A percentile compares a stretch with the other conserved stretches of the same genome.
Evolutionary conservation across 2,888 invertebrate genomes (phyloP).

Genomic region (Gymnocheta viridis): DNA sequence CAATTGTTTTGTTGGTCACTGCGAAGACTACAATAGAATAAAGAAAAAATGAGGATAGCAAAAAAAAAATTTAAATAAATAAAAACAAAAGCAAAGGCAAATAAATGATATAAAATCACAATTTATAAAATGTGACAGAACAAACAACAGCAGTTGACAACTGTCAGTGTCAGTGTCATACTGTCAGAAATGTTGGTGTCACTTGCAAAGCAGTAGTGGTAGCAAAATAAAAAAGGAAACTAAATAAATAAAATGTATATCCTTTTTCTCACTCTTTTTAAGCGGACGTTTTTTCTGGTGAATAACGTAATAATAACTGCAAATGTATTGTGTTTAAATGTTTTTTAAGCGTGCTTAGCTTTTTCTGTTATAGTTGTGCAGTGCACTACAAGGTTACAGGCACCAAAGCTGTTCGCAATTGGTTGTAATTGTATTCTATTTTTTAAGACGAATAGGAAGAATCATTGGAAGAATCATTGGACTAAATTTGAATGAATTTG

Average conservation of each 20-base stretch:
- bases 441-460: no score
- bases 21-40: slow-evolving; percentile 49
- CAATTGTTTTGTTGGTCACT: slow-evolving; percentile 59
- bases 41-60: neutral
- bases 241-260: slow-evolving; percentile 30
- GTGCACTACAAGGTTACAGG: neutral
- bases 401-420: neutral
- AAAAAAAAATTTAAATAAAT: neutral
- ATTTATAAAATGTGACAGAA: slow-evolving; percentile 70
- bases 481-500: neutral
- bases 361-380: neutral
- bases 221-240: slow-evolving; percentile 6
- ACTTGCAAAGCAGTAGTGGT: slow-evolving; percentile 56
- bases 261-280: slow-evolving; percentile 30
- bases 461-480: neutral
- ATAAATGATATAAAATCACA: slow-evolving; percentile 59
- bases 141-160: slow-evolving; percentile 70
- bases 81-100: slow-evolving; percentile 15
- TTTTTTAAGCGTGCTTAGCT: neutral
- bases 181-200: slow-evolving; percentile 67
- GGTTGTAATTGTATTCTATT: neutral
- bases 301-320: slow-evolving; percentile 32
- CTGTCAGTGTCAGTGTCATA: slow-evolving; percentile 68
- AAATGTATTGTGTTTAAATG: slow-evolving; percentile 33
- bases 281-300: slow-evolving; percentile 20